Percentiles rank a stretch among this genome's conserved stretches.
Evolutionary conservation across 2,113 vertebrate genomes (phyloP).

Genomic region (Ibidorhyncha struthersii): DNA sequence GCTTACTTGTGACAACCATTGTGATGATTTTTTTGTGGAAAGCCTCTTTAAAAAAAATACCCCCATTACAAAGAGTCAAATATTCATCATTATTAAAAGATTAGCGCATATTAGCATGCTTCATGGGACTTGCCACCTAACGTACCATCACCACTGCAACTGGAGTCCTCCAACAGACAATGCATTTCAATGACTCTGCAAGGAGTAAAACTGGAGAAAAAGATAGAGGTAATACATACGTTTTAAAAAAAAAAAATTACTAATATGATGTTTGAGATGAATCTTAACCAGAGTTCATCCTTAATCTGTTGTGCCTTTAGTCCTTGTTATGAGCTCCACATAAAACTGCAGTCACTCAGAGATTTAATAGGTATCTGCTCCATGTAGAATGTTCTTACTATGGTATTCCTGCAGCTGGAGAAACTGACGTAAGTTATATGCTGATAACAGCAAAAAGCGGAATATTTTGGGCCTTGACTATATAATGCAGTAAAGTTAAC

Average conservation of each 20-base stretch:
- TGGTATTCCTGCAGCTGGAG: not conserved
- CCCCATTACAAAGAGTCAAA: constrained; percentile 56
- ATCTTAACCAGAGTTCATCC: not conserved
- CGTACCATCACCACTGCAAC: not conserved
- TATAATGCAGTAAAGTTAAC: not conserved
- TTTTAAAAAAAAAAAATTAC: not conserved
- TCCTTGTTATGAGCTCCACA: not conserved
- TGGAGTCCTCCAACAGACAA: constrained; percentile 47
- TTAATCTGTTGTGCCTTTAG: not conserved
- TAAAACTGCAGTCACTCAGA: not conserved
- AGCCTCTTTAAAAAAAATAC: constrained; percentile 56
- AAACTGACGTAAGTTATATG: not conserved
- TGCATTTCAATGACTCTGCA: not conserved
- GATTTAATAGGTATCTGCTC: not conserved
- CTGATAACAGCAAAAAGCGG: not conserved
- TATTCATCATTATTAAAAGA: constrained; percentile 66
- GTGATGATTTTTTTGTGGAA: constrained; percentile 56
- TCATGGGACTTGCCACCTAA: constrained; percentile 67
- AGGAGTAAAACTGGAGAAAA: not conserved
- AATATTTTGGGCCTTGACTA: not conserved
- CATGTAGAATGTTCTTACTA: not conserved
- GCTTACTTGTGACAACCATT: constrained; percentile 69
- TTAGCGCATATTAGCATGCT: constrained; percentile 55
- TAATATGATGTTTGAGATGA: not conserved
- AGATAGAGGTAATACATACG: not conserved